Percentiles rank a stretch among this genome's conserved stretches.
These are phyloP conservation scores for Symphodus melops DNA, from an alignment of 2,113 vertebrate genomes.

Conservation along the genomic window DNA sequence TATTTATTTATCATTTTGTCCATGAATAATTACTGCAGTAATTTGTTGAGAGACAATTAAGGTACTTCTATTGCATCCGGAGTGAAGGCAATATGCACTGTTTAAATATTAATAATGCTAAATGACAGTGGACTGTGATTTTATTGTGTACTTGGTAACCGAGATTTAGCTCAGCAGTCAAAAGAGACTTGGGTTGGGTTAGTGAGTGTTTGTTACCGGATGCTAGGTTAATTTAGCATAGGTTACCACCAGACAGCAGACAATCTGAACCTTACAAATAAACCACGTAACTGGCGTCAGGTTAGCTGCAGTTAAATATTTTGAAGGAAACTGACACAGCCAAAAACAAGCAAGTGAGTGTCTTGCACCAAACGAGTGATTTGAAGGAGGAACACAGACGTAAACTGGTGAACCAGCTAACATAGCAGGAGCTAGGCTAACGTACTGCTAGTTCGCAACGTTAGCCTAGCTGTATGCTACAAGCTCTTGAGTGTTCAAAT, in stretches of 20 bases:
- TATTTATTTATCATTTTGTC: background rate
- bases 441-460: constrained; percentile 61
- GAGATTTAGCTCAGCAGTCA: background rate
- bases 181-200: background rate
- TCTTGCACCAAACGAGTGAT: background rate
- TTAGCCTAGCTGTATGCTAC: constrained; percentile 71
- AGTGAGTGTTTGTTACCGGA: background rate
- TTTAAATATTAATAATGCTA: constrained; percentile 31
- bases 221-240: background rate
- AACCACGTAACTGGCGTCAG: constrained; percentile 1
- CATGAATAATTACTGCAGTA: background rate
- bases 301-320: constrained; percentile 17
- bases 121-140: constrained; percentile 19
- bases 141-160: background rate
- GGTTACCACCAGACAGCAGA: background rate
- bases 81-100: background rate
- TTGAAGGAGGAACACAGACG: background rate
- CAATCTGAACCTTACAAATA: background rate
- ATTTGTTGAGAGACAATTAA: background rate
- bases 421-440: constrained; percentile 49
- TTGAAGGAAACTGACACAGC: constrained; percentile 22
- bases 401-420: constrained; percentile 26
- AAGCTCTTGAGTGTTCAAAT: constrained; percentile 28
- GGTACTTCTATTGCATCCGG: background rate
- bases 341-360: background rate